Evolutionary conservation across 2,797 vertebrate genomes (phyloP).

Genomic region (Sus cebifrons): DNA sequence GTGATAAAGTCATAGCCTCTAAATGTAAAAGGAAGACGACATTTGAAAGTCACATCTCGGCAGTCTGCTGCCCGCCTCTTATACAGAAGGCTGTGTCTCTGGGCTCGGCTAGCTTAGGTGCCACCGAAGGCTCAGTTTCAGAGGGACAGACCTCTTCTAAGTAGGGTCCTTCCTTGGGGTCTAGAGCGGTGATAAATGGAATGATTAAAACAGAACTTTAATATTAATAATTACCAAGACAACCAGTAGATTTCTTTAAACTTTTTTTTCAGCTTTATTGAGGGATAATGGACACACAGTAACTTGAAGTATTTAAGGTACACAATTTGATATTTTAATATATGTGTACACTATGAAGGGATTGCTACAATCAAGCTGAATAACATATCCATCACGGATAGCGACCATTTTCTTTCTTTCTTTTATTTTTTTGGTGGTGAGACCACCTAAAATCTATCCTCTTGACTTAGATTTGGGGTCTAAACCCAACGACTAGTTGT

Average conservation of each 20-base stretch:
- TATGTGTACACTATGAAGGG: conserved; percentile 4
- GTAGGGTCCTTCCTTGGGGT: neutral
- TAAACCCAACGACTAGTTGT: conserved; percentile 1
- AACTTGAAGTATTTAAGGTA: conserved; percentile 13
- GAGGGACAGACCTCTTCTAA: neutral
- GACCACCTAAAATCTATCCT: conserved; percentile 27
- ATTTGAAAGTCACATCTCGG: neutral
- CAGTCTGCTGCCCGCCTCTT: neutral
- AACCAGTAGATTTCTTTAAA: neutral
- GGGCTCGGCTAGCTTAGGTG: conserved; percentile 3
- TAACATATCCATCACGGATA: neutral
- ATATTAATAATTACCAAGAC: neutral
- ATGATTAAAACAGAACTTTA: neutral
- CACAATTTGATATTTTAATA: neutral
- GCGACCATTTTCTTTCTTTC: neutral
- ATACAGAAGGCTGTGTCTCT: neutral
- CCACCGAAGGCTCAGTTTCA: neutral
- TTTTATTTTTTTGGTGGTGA: neutral
- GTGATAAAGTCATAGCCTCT: conserved; percentile 2
- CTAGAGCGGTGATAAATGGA: neutral
- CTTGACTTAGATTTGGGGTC: neutral
- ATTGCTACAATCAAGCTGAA: neutral
- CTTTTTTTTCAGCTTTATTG: neutral
- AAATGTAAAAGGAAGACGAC: conserved; percentile 15
- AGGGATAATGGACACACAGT: neutral